Conservation (phyloP, 2,888 invertebrate species). For the Mesoligia furuncula region DNA sequence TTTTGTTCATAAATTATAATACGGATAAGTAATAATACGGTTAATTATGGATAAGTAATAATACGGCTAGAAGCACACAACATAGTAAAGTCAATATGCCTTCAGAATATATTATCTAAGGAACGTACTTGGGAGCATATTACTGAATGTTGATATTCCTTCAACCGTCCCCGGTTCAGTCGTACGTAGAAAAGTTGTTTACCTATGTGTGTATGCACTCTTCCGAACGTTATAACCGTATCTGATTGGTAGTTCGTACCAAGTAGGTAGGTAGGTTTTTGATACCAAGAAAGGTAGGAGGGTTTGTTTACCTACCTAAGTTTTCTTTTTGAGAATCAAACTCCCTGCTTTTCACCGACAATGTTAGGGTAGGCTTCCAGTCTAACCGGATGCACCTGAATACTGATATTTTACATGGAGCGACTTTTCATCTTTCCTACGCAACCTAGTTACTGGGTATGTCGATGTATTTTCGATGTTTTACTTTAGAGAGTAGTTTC, state of each 20-base stretch:
- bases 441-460: too few species aligned
- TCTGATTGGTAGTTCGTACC: slow-evolving; percentile 3
- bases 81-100: slow-evolving; percentile 10
- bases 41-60: not conserved
- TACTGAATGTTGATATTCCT: slow-evolving; percentile 20
- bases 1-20: not conserved
- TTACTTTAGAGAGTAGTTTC: too few species aligned
- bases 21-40: too few species aligned
- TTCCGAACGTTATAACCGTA: not conserved
- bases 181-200: not conserved
- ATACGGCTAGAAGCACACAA: not conserved
- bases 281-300: not conserved
- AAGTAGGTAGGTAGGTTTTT: not conserved
- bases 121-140: not conserved
- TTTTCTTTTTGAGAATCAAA: not conserved
- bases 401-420: not conserved
- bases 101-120: slow-evolving; percentile 16
- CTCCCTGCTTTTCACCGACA: too few species aligned
- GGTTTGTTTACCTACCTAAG: not conserved
- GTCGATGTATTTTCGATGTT: too few species aligned
- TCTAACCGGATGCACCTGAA: not conserved
- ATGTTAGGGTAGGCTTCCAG: not conserved
- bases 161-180: not conserved
- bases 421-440: not conserved
- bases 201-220: not conserved